A percentile compares a stretch with the other conserved stretches of the same genome.
Conservation (phyloP, 2,113 vertebrate genomes). For the Alligator sinensis region DNA sequence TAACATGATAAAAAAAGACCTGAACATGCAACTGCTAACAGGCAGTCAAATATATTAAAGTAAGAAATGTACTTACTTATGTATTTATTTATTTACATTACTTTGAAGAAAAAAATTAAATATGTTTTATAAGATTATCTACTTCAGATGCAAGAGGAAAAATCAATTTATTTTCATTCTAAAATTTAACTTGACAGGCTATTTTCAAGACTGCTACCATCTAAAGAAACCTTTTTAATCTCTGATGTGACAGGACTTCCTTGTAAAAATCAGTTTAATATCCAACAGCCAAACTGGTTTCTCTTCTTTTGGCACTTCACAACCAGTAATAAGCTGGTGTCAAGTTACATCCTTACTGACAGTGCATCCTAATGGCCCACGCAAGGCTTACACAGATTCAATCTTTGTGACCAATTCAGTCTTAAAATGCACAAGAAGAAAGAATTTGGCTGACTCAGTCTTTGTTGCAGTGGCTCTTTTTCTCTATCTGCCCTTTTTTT, state of each 20-base stretch:
- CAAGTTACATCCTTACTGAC: not conserved
- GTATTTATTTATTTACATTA: too few relatives aligned
- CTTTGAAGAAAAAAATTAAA: not conserved
- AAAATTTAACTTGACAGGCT: not conserved
- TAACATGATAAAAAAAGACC: not conserved
- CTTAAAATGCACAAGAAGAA: not conserved
- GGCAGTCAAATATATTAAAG: not conserved
- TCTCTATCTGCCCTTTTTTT: fast-evolving
- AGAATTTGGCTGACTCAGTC: not conserved
- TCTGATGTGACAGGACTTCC: not conserved
- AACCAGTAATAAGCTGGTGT: not conserved
- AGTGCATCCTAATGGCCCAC: not conserved
- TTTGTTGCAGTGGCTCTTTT: not conserved
- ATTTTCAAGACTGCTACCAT: not conserved
- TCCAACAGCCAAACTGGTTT: not conserved
- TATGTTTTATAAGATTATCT: not conserved
- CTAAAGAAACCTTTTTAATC: not conserved
- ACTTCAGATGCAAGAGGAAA: not conserved
- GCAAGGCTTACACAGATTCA: not conserved
- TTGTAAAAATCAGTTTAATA: not conserved
- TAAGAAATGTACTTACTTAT: not conserved
- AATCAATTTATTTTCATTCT: not conserved
- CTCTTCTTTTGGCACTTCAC: not conserved
- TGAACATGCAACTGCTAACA: not conserved
- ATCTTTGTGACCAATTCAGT: not conserved